These are phyloP conservation scores for Macrosoma leucophasiata DNA, from an alignment of 2,888 invertebrate genomes.

Conservation along the genomic window DNA sequence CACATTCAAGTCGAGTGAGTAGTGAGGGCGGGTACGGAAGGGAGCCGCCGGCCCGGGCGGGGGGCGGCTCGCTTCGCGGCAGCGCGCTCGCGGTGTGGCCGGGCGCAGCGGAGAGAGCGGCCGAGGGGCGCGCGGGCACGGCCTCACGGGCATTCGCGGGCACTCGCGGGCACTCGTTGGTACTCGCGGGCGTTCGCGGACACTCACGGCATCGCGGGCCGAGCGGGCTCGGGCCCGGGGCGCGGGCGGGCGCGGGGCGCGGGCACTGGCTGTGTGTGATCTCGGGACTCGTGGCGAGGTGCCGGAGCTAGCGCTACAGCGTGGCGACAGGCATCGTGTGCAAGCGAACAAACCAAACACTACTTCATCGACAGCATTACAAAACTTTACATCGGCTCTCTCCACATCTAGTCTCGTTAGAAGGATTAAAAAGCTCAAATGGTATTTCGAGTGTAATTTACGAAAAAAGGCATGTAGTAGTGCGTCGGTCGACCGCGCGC, in stretches of 20 bases:
- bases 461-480: conserved; percentile 74
- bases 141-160: conserved; percentile 24
- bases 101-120: conserved; percentile 21
- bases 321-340: conserved; percentile 77
- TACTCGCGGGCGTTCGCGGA: conserved; percentile 25
- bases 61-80: conserved; percentile 26
- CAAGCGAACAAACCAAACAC: conserved; percentile 77
- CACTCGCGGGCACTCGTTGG: conserved; percentile 24
- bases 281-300: conserved; percentile 71
- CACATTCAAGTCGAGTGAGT: conserved; percentile 65
- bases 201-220: conserved; percentile 24
- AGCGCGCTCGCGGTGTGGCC: conserved; percentile 26
- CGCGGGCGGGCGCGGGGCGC: conserved; percentile 47
- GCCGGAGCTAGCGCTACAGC: conserved; percentile 77
- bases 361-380: conserved; percentile 76
- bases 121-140: conserved; percentile 24
- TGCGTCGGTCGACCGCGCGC: conserved; percentile 73
- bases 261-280: conserved; percentile 74
- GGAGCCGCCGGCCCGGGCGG: conserved; percentile 29
- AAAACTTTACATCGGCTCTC: conserved; percentile 74
- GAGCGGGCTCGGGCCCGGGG: conserved; percentile 28
- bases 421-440: conserved; percentile 75
- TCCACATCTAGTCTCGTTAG: conserved; percentile 75
- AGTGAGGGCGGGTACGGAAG: conserved; percentile 32
- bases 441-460: conserved; percentile 72